These are phyloP conservation scores for Drosophila tani DNA, from an alignment of 1,140 invertebrate genomes.

Conservation along the genomic window DNA sequence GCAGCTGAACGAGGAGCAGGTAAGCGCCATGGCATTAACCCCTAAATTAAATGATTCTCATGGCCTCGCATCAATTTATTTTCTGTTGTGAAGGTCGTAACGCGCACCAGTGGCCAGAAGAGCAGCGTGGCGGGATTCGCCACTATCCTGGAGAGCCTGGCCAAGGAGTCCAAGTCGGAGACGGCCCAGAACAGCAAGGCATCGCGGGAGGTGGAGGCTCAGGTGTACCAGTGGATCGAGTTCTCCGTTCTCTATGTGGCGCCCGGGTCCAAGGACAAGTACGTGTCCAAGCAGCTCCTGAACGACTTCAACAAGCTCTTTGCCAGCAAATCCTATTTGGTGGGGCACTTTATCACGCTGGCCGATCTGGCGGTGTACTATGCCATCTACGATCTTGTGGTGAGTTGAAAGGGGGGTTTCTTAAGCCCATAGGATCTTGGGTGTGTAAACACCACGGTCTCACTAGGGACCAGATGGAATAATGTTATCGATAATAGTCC, in stretches of 20 bases:
- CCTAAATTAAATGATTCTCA: neutral
- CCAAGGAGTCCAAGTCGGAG: slow-evolving; percentile 84
- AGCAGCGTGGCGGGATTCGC: slow-evolving; percentile 85
- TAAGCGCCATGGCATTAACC: slow-evolving; percentile 9
- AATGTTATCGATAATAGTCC: too few species aligned
- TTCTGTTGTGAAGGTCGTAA: slow-evolving; percentile 77
- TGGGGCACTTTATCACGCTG: slow-evolving; percentile 86
- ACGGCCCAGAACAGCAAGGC: slow-evolving; percentile 68
- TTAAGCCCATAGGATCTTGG: too few species aligned
- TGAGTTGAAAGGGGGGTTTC: slow-evolving; percentile 47
- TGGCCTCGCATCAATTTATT: slow-evolving; percentile 35
- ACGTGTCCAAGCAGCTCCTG: slow-evolving; percentile 68
- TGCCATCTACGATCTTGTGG: slow-evolving; percentile 86
- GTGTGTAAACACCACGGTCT: too few species aligned
- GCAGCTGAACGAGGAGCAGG: slow-evolving; percentile 74
- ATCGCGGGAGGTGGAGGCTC: slow-evolving; percentile 64
- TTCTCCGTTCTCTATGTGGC: slow-evolving; percentile 86
- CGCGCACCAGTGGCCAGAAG: slow-evolving; percentile 68
- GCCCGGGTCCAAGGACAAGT: slow-evolving; percentile 85
- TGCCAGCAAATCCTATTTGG: slow-evolving; percentile 86
- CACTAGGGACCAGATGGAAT: too few species aligned
- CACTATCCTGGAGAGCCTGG: slow-evolving; percentile 85
- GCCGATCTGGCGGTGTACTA: slow-evolving; percentile 88
- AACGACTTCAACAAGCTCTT: slow-evolving; percentile 86
- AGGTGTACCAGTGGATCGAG: slow-evolving; percentile 86